These are phyloP conservation scores for Serranus cabrilla DNA, from an alignment of 2,797 vertebrate species.

Conservation along the genomic window DNA sequence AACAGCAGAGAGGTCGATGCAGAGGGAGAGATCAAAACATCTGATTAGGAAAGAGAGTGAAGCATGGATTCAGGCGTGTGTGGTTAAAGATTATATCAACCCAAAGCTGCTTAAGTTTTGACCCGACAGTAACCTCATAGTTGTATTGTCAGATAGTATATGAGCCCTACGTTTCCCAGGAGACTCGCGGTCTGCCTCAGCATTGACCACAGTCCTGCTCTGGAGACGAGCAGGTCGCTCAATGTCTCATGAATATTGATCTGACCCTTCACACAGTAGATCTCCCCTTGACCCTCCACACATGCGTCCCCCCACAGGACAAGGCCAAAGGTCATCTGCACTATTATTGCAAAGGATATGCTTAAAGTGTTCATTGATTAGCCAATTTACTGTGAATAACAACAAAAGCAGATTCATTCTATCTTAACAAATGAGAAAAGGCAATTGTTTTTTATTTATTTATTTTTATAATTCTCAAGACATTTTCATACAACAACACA, in stretches of 20 bases:
- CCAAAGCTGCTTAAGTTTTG: constrained; percentile 43
- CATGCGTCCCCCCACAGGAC: constrained; percentile 1
- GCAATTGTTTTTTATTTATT: not conserved
- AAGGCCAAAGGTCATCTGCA: constrained; percentile 37
- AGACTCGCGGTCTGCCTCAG: constrained; percentile 63
- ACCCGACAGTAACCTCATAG: constrained; percentile 55
- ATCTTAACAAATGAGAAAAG: not conserved
- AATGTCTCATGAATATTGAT: constrained; percentile 74
- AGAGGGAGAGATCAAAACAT: constrained; percentile 51
- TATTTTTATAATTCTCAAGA: too few species aligned
- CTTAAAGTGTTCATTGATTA: constrained; percentile 44
- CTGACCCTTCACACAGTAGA: constrained; percentile 12
- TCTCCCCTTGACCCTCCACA: constrained; percentile 22
- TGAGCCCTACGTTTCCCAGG: constrained; percentile 58
- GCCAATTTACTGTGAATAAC: constrained; percentile 14
- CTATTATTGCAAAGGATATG: constrained; percentile 33
- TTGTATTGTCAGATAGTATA: constrained; percentile 63
- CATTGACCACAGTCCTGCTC: constrained; percentile 60
- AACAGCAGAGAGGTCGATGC: constrained; percentile 44
- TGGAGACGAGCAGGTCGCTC: constrained; percentile 46
- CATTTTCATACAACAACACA: too few species aligned
- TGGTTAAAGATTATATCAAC: constrained; percentile 34
- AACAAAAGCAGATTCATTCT: not conserved
- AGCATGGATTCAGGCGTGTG: constrained; percentile 34
- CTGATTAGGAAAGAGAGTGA: constrained; percentile 55